A percentile compares a stretch with the other conserved stretches of the same genome.
These are phyloP conservation scores for Phrynocephalus vlangalii DNA, from an alignment of 2,797 vertebrate genomes.

Conservation along the genomic window DNA sequence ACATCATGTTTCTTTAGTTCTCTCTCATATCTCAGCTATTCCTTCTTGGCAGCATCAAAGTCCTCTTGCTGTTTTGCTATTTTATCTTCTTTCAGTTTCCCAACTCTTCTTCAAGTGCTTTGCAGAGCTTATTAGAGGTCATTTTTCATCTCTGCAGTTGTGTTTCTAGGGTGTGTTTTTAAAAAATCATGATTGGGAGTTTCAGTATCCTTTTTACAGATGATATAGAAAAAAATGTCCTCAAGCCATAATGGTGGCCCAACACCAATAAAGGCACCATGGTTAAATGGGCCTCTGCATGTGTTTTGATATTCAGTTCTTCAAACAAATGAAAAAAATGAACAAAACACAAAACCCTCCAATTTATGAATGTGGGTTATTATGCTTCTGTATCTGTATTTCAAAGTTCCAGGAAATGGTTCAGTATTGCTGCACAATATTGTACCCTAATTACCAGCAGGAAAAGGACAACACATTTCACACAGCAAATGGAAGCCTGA, in stretches of 20 bases:
- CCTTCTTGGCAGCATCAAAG: background rate
- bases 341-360: too few species aligned
- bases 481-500: too few species aligned
- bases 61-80: background rate
- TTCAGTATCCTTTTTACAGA: background rate
- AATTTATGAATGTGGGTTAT: too few species aligned
- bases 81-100: background rate
- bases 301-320: background rate
- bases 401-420: too few species aligned
- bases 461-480: too few species aligned
- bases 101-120: conserved; percentile 9
- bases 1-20: conserved; percentile 8
- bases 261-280: background rate
- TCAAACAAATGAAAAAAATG: too few species aligned
- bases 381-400: too few species aligned
- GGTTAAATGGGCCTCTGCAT: background rate
- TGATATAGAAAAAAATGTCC: background rate
- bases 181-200: background rate
- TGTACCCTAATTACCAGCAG: too few species aligned
- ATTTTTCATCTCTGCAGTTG: background rate
- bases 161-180: background rate
- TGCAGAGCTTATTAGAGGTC: background rate
- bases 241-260: background rate
- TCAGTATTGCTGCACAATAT: too few species aligned
- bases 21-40: background rate